Conservation (phyloP, 2,797 vertebrate species). For the Taenioides sp. region DNA sequence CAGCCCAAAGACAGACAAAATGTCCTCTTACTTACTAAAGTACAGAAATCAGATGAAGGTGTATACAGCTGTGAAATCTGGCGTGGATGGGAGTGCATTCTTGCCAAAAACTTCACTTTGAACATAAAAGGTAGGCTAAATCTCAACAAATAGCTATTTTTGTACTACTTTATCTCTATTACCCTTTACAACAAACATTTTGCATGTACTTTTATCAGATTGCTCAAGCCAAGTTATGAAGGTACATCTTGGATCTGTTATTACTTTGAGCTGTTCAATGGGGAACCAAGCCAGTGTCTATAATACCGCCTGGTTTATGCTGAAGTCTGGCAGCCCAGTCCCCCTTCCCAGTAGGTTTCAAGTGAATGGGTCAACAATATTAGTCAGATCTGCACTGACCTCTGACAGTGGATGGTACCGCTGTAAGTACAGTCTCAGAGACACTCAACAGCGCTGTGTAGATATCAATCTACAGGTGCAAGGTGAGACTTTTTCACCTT, state of each 20-base stretch:
- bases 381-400: slow-evolving; percentile 6
- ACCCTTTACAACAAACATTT: neutral
- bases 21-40: slow-evolving; percentile 35
- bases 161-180: neutral
- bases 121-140: slow-evolving; percentile 59
- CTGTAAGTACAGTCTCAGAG: slow-evolving; percentile 26
- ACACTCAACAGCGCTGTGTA: slow-evolving; percentile 33
- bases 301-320: slow-evolving; percentile 29
- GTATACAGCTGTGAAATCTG: slow-evolving; percentile 49
- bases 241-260: neutral
- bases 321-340: slow-evolving; percentile 13
- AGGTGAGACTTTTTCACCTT: slow-evolving; percentile 35
- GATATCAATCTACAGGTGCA: slow-evolving; percentile 38
- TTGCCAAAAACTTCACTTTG: slow-evolving; percentile 34
- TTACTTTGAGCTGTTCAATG: slow-evolving; percentile 34
- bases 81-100: slow-evolving; percentile 34
- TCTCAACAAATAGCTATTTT: neutral
- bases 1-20: neutral
- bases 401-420: slow-evolving; percentile 54
- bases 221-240: slow-evolving; percentile 28
- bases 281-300: neutral
- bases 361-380: slow-evolving; percentile 17
- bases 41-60: slow-evolving; percentile 45
- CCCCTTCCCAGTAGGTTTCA: neutral
- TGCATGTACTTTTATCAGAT: slow-evolving; percentile 44